Conservation (phyloP, 2,113 vertebrate genomes). For the Orthonyx spaldingii region DNA sequence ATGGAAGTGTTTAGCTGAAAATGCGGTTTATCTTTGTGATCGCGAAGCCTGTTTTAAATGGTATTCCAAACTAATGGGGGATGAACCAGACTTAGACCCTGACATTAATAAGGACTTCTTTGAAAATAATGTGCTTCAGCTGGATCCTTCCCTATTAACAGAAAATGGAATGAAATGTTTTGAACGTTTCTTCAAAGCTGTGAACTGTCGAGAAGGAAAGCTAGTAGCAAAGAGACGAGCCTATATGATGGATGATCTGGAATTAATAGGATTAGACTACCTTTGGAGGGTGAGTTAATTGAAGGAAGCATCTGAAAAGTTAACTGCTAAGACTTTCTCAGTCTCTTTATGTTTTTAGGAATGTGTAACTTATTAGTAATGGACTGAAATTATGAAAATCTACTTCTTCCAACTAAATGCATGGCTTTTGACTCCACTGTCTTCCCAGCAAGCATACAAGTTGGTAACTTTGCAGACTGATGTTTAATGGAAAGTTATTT, state of each 20-base stretch:
- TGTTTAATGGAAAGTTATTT: neutral
- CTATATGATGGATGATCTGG: constrained; percentile 99
- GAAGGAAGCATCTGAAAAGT: neutral
- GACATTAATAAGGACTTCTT: constrained; percentile 99
- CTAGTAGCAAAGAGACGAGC: constrained; percentile 95
- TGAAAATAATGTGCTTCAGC: constrained; percentile 98
- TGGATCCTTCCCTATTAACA: constrained; percentile 96
- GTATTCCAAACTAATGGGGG: constrained; percentile 99
- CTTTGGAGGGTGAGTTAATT: constrained; percentile 93
- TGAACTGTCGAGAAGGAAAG: constrained; percentile 98
- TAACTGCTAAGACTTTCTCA: neutral
- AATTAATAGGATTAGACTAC: constrained; percentile 98
- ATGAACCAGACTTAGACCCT: constrained; percentile 97
- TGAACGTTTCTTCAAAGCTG: constrained; percentile 99
- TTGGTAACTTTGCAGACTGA: neutral
- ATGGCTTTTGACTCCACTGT: neutral
- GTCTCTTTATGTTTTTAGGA: neutral
- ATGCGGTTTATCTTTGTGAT: constrained; percentile 97
- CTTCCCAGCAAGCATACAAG: neutral
- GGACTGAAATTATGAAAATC: neutral
- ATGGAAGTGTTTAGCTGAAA: constrained; percentile 99
- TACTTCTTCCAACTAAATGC: neutral
- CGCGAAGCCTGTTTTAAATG: constrained; percentile 99
- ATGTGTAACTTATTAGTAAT: neutral
- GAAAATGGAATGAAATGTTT: constrained; percentile 99